These are phyloP conservation scores for Atlantisia rogersi DNA, from an alignment of 2,113 vertebrate genomes.

Conservation along the genomic window DNA sequence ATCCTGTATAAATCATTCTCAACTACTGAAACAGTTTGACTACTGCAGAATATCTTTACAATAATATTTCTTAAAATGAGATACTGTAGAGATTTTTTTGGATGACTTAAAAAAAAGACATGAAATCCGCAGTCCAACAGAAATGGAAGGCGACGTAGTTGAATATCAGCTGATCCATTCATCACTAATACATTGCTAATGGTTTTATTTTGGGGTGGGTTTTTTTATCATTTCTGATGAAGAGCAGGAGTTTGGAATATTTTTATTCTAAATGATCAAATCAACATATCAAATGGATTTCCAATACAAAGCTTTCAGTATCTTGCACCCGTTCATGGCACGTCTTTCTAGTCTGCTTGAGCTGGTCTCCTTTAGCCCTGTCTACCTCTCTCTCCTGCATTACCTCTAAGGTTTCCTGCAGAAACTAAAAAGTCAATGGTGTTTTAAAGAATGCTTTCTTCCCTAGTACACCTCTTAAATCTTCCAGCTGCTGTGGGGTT, in stretches of 20 bases:
- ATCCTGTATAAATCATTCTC: not conserved
- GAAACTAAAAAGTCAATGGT: not conserved
- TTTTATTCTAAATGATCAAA: not conserved
- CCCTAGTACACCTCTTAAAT: conserved; percentile 33
- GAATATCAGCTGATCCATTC: not conserved
- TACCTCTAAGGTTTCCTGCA: conserved; percentile 28
- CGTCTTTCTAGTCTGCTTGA: not conserved
- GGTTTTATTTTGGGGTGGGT: too few species aligned
- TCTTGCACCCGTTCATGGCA: not conserved
- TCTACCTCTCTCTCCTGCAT: not conserved
- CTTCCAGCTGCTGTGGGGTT: not conserved
- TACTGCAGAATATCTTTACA: not conserved
- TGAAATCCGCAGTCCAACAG: not conserved
- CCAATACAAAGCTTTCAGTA: not conserved
- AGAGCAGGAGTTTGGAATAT: not conserved
- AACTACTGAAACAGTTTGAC: not conserved
- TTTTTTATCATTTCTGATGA: not conserved
- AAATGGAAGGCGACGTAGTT: not conserved
- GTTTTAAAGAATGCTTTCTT: conserved; percentile 31
- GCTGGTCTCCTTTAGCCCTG: not conserved
- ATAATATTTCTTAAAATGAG: not conserved
- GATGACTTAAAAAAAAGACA: not conserved
- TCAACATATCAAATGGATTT: conserved; percentile 4
- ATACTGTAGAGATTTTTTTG: not conserved
- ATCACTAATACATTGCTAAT: not conserved